Conservation (phyloP, 2,113 vertebrate species). For the Marcusenius ussheri region DNA sequence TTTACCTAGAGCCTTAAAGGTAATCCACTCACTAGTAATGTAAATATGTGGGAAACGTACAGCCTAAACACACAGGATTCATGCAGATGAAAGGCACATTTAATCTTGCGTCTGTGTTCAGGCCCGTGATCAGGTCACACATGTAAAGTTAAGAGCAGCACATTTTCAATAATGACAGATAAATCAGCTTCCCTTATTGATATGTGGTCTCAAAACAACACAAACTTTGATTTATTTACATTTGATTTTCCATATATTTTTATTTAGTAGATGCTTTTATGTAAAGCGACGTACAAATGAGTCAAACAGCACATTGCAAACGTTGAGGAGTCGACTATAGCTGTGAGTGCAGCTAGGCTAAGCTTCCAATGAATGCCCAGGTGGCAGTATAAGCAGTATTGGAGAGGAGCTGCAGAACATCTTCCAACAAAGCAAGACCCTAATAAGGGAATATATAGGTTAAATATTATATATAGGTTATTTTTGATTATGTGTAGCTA, state of each 20-base stretch:
- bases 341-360: background rate
- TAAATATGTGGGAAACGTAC: background rate
- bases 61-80: background rate
- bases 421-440: background rate
- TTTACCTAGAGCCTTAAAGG: background rate
- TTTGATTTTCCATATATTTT: background rate
- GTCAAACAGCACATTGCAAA: background rate
- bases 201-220: background rate
- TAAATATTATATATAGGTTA: background rate
- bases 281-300: background rate
- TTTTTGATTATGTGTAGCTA: background rate
- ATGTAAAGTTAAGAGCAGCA: background rate
- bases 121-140: background rate
- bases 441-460: background rate
- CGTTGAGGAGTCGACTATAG: background rate
- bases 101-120: background rate
- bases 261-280: background rate
- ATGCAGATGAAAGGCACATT: background rate
- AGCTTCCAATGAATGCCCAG: background rate
- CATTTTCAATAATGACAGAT: background rate
- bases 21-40: constrained; percentile 5
- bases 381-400: background rate
- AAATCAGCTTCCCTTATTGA: background rate
- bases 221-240: background rate
- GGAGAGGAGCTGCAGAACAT: background rate